Percentiles rank a stretch among this genome's conserved stretches.
phyloP scores from a whole-genome alignment of 2,797 vertebrate genomes.

The Peromyscus nudipes region DNA sequence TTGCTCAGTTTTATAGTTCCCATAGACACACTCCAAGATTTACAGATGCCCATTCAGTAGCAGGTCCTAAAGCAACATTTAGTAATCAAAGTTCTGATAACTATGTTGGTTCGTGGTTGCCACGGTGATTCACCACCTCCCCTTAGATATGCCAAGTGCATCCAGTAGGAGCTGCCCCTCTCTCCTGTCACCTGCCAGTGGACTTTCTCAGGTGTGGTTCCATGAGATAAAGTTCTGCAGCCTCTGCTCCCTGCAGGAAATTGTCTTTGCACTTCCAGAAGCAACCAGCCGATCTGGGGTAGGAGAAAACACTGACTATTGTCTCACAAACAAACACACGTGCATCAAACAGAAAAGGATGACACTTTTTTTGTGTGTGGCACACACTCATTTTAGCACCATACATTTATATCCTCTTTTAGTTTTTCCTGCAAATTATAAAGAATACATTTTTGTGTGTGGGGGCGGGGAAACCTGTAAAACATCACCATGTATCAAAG shows the following conservation, averaged over 20 bases:
- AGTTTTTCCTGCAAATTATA: slow-evolving; percentile 38
- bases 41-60: slow-evolving; percentile 67
- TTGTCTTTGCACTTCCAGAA: slow-evolving; percentile 61
- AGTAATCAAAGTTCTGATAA: slow-evolving; percentile 47
- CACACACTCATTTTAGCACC: background rate
- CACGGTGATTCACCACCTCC: slow-evolving; percentile 5
- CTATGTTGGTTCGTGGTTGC: background rate
- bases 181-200: slow-evolving; percentile 69
- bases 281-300: slow-evolving; percentile 3
- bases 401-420: background rate
- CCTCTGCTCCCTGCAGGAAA: slow-evolving; percentile 26
- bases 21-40: slow-evolving; percentile 75
- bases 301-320: background rate
- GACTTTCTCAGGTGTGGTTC: slow-evolving; percentile 74
- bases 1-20: slow-evolving; percentile 75
- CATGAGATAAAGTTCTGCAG: slow-evolving; percentile 27
- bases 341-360: slow-evolving; percentile 59
- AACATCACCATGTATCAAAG: slow-evolving; percentile 37
- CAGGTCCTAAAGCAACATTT: slow-evolving; percentile 64
- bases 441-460: slow-evolving; percentile 2
- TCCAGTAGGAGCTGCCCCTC: slow-evolving; percentile 7
- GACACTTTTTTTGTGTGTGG: slow-evolving; percentile 7
- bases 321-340: background rate
- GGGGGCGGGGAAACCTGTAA: slow-evolving; percentile 43
- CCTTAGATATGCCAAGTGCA: background rate